Evolutionary conservation across 1,140 invertebrate species (phyloP).

Genomic region (Antheraea mylitta): DNA sequence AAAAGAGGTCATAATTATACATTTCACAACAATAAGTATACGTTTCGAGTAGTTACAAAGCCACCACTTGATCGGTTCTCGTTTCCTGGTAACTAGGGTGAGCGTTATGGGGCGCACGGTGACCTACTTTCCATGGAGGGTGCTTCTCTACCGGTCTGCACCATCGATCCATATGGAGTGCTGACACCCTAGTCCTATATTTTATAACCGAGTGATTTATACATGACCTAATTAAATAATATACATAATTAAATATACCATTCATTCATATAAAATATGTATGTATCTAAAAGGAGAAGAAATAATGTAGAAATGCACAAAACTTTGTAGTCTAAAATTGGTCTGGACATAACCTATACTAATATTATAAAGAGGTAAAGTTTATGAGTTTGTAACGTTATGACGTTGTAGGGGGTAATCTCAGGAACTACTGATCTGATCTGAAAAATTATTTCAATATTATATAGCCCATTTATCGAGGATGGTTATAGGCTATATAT

Average conservation of each 20-base stretch:
- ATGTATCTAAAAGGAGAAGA: too few species aligned
- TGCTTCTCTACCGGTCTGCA: conserved; percentile 41
- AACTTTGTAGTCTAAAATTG: too few species aligned
- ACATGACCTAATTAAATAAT: background rate
- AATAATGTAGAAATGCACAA: too few species aligned
- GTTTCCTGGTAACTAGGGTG: conserved; percentile 51
- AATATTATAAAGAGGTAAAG: too few species aligned
- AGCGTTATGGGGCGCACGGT: conserved; percentile 41
- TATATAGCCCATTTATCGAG: too few species aligned
- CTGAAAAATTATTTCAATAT: too few species aligned
- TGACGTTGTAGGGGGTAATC: too few species aligned
- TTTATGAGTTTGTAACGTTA: too few species aligned
- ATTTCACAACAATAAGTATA: background rate
- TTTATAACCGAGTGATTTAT: background rate
- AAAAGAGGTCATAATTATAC: background rate
- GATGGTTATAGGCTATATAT: too few species aligned
- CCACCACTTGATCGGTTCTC: conserved; percentile 37
- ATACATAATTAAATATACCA: background rate
- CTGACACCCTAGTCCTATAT: conserved; percentile 27
- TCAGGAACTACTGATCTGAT: too few species aligned
- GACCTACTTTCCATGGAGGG: conserved; percentile 55
- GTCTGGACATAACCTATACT: too few species aligned
- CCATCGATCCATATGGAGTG: conserved; percentile 60
- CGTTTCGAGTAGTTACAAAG: background rate
- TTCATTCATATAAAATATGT: background rate